phyloP scores from a whole-genome alignment of 2,113 vertebrate genomes.

The Tachysurus fulvidraco region DNA sequence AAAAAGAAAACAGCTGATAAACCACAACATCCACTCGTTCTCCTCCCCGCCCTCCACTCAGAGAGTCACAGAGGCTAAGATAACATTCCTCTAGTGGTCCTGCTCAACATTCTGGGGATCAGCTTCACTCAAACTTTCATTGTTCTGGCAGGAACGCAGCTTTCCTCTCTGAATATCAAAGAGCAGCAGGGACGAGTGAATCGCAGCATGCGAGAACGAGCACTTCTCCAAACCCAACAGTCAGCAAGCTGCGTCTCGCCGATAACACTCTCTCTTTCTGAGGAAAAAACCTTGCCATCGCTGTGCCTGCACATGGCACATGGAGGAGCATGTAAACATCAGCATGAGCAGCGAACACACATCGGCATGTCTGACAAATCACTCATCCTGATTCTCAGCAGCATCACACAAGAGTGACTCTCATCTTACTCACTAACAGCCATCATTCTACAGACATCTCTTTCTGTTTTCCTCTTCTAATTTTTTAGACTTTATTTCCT shows the following conservation, averaged over 20 bases:
- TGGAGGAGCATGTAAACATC: slow-evolving; percentile 20
- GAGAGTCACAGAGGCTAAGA: neutral
- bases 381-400: slow-evolving; percentile 5
- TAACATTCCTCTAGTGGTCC: slow-evolving; percentile 5
- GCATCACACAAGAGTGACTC: neutral
- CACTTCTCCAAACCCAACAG: slow-evolving; percentile 52
- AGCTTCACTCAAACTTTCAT: slow-evolving; percentile 8
- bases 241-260: slow-evolving; percentile 59
- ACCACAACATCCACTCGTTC: neutral
- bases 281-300: neutral
- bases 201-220: slow-evolving; percentile 45
- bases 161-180: slow-evolving; percentile 36
- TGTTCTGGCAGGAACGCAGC: neutral
- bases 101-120: slow-evolving; percentile 29
- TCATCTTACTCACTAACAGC: neutral
- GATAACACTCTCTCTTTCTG: slow-evolving; percentile 57
- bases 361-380: slow-evolving; percentile 6
- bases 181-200: slow-evolving; percentile 48
- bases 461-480: neutral
- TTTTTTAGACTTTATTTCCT: neutral
- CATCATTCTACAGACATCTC: neutral
- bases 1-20: slow-evolving; percentile 28
- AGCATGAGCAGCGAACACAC: neutral
- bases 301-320: slow-evolving; percentile 6
- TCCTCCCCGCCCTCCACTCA: neutral